Evolutionary conservation across 2,888 invertebrate genomes (phyloP), one percentile per base, ranked within the genome.

Genomic region (Isoperla grammatica): DNA sequence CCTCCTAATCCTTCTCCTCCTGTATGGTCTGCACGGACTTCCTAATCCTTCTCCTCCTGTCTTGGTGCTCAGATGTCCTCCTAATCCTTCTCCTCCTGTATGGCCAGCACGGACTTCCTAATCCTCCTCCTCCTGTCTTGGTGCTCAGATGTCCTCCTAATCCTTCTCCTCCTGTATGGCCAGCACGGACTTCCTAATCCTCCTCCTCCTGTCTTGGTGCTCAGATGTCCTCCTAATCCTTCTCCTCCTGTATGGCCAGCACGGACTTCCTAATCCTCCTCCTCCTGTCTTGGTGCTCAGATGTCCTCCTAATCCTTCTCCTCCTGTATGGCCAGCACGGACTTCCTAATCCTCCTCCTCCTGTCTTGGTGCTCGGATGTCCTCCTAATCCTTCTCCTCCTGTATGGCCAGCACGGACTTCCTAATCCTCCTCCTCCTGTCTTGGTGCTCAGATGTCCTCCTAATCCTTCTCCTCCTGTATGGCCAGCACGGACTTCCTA

Each of bases 211-310:
- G 43, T 13, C 13, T 15, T 15, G 43, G 9, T 15, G 13, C 13
- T 42, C 43, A 46, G 46, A 46, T 8, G 46, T 46, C 20, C 50
- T 50, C 50, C 50, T 50, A 35, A 22, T 56, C 56, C 9, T 53
- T 45, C 43, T 61, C 59, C 35, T 61, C 61, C 15, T 53, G 37
- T 23, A 62, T 57, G 5, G 60, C 54, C 19, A 54, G 57, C n/a
- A 19, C 17, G 5, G 22, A 29, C 1, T 42, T n/a, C n/a, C n/a
- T n/a, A n/a, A n/a, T n/a, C n/a, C n/a, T n/a, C n/a, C n/a, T 15
- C 13, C n/a, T 42, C 43, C 13, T 15, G 43, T 13, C 13, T 15
- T 15, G 43, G 9, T 15, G 13, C 13, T 42, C 43, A 46, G 46
- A 46, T 8, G 46, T 46, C 20, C 50, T 50, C 50, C 50, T 50